Percentiles rank a stretch among this genome's conserved stretches.
Conservation (phyloP, 2,888 invertebrate species). For the Brachyptera risi region DNA sequence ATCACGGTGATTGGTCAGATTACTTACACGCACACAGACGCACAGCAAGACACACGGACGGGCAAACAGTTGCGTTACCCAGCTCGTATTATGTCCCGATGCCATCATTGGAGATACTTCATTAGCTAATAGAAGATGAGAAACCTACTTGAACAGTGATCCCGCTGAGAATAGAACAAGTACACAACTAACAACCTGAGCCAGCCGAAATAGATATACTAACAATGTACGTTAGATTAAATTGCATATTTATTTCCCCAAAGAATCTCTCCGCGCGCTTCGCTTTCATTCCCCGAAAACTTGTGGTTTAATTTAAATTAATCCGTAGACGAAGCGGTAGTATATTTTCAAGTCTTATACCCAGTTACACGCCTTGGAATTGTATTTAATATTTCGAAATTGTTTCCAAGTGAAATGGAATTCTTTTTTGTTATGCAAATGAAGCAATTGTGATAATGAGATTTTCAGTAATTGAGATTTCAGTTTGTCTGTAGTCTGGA, state of each 20-base stretch:
- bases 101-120: slow-evolving; percentile 1
- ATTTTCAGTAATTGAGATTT: too few species aligned
- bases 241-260: slow-evolving; percentile 22
- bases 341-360: not conserved
- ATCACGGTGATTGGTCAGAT: slow-evolving; percentile 6
- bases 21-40: slow-evolving; percentile 11
- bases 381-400: slow-evolving; percentile 2
- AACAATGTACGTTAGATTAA: slow-evolving; percentile 11
- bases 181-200: too few species aligned
- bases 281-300: not conserved
- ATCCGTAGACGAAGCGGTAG: not conserved
- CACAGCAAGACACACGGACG: too few species aligned
- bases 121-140: slow-evolving; percentile 17
- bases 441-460: too few species aligned
- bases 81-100: too few species aligned
- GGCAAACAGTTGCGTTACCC: too few species aligned
- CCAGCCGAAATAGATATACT: too few species aligned
- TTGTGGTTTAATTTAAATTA: slow-evolving; percentile 1
- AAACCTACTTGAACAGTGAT: too few species aligned
- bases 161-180: not conserved
- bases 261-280: not conserved
- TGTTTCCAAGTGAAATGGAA: slow-evolving; percentile 1
- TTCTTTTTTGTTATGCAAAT: slow-evolving; percentile 3
- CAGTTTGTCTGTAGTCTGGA: too few species aligned
- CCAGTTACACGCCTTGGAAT: not conserved